Evolutionary conservation across 37 sponge, comb jelly and placozoan species (phyloP).

Genomic region (Corticium candelabrum): DNA sequence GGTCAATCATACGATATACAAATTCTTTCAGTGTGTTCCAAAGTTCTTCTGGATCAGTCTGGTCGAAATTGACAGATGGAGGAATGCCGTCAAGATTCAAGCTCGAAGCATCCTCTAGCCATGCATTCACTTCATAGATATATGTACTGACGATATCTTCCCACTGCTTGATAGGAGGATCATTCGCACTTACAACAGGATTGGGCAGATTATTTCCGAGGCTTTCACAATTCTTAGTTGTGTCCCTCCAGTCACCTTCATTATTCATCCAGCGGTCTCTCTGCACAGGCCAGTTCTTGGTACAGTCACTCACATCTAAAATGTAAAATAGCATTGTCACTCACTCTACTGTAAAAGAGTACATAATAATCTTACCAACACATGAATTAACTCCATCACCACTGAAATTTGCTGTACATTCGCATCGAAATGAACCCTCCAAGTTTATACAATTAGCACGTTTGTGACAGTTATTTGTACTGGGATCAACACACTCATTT

Average conservation of each 20-base stretch:
- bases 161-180: neutral
- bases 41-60: neutral
- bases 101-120: neutral
- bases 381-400: neutral
- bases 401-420: neutral
- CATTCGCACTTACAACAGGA: neutral
- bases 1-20: no score
- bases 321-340: neutral
- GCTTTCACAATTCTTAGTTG: neutral
- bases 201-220: neutral
- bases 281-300: neutral
- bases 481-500: slow-evolving; percentile 13
- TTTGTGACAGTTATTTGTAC: neutral
- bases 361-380: neutral
- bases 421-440: neutral
- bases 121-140: neutral
- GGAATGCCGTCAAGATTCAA: neutral
- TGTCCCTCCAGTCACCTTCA: neutral
- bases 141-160: neutral
- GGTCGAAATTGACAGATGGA: neutral
- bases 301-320: neutral
- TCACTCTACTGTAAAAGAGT: neutral
- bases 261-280: neutral
- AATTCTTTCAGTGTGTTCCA: neutral
- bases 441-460: neutral